These are phyloP conservation scores for Marasmarcha lunaedactyla DNA, from an alignment of 2,888 invertebrate species.

Conservation along the genomic window DNA sequence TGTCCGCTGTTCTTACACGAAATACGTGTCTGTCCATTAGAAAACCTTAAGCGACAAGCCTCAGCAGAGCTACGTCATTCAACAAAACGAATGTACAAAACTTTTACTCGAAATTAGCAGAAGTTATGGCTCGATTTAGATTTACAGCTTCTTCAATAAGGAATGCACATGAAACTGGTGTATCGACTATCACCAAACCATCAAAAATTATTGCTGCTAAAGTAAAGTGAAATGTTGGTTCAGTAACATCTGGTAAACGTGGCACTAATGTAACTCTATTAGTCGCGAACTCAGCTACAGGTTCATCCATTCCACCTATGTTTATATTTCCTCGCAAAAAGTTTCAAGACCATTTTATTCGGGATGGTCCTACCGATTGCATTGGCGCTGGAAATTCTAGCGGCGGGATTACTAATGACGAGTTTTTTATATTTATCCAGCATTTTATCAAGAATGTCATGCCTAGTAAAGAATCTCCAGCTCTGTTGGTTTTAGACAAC, in stretches of 20 bases:
- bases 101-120: conserved; percentile 4
- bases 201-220: conserved; percentile 9
- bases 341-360: conserved; percentile 11
- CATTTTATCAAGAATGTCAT: conserved; percentile 15
- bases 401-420: conserved; percentile 14
- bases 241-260: conserved; percentile 10
- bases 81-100: conserved; percentile 4
- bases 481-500: conserved; percentile 16
- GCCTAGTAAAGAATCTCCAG: conserved; percentile 13
- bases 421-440: conserved; percentile 12
- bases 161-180: conserved; percentile 9
- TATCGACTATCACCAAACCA: conserved; percentile 8
- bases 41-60: conserved; percentile 8
- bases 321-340: conserved; percentile 9
- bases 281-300: conserved; percentile 7
- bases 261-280: conserved; percentile 6
- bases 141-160: conserved; percentile 10
- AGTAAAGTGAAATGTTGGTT: conserved; percentile 9
- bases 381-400: conserved; percentile 9
- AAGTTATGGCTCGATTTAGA: conserved; percentile 6
- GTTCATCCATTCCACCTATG: conserved; percentile 12
- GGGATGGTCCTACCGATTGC: conserved; percentile 8
- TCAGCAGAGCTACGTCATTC: conserved; percentile 8
- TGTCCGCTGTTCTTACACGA: conserved; percentile 7
- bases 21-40: conserved; percentile 7